Percentiles rank a stretch among this genome's conserved stretches.
These are phyloP conservation scores for Merluccius polli DNA, from an alignment of 2,797 vertebrate species.

Conservation along the genomic window DNA sequence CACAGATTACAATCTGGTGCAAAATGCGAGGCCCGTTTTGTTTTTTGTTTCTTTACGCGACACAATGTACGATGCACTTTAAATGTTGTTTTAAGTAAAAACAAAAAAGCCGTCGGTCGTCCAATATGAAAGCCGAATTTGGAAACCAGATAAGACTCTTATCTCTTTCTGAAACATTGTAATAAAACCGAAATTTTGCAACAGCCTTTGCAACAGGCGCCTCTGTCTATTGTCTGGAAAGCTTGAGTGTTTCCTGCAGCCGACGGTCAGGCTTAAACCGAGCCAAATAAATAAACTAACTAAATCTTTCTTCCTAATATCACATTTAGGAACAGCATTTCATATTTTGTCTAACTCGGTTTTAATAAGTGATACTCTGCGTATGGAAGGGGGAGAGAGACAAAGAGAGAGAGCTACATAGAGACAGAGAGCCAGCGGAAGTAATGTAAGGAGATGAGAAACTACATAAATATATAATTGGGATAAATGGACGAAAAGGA, in stretches of 20 bases:
- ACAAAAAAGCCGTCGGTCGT: not conserved
- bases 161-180: not conserved
- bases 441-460: not conserved
- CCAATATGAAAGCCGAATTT: not conserved
- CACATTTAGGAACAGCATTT: not conserved
- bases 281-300: not conserved
- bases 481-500: not conserved
- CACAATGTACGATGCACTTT: not conserved
- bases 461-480: not conserved
- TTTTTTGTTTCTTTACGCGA: constrained; percentile 5
- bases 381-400: not conserved
- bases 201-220: constrained; percentile 9
- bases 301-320: not conserved
- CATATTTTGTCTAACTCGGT: not conserved
- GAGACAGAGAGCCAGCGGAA: not conserved
- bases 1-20: not conserved
- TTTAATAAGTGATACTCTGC: not conserved
- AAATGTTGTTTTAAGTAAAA: no score
- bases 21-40: constrained; percentile 7
- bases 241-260: constrained; percentile 40
- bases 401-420: not conserved
- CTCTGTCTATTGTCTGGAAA: constrained; percentile 47
- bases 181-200: not conserved
- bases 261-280: constrained; percentile 60
- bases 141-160: not conserved